phyloP scores from a whole-genome alignment of 2,797 vertebrate species.

The Gymnopithys bicolor region DNA sequence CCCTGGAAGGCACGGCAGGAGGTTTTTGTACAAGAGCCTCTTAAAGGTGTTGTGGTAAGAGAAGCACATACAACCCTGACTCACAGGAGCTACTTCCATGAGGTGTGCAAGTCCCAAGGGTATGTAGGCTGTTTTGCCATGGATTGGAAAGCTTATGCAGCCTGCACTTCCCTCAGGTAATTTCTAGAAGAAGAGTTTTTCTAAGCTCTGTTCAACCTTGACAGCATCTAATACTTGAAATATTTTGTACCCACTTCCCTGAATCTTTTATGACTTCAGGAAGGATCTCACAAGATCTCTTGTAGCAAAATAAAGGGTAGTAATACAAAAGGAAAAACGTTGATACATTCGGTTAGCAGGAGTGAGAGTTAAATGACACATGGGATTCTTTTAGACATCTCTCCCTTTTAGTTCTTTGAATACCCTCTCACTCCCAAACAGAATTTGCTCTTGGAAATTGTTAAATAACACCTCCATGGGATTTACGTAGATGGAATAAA shows the following conservation, averaged over 20 bases:
- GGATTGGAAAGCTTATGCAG: not conserved
- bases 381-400: not conserved
- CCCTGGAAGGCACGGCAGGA: not conserved
- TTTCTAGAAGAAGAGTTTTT: not conserved
- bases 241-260: not conserved
- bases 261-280: not conserved
- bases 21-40: not conserved
- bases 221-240: not conserved
- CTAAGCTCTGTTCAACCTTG: not conserved
- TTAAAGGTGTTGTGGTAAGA: accelerated
- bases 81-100: not conserved
- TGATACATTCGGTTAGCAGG: not conserved
- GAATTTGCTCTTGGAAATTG: not conserved
- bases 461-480: not conserved
- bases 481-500: not conserved
- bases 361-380: not conserved
- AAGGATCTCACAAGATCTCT: not conserved
- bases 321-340: not conserved
- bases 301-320: not conserved
- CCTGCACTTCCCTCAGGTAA: not conserved
- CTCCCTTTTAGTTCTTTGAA: not conserved
- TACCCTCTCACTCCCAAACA: not conserved
- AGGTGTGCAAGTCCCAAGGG: not conserved
- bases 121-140: not conserved
- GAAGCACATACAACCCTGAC: not conserved